These are phyloP conservation scores for Sycophaga agraensis DNA, from an alignment of 1,140 invertebrate genomes.

Conservation along the genomic window DNA sequence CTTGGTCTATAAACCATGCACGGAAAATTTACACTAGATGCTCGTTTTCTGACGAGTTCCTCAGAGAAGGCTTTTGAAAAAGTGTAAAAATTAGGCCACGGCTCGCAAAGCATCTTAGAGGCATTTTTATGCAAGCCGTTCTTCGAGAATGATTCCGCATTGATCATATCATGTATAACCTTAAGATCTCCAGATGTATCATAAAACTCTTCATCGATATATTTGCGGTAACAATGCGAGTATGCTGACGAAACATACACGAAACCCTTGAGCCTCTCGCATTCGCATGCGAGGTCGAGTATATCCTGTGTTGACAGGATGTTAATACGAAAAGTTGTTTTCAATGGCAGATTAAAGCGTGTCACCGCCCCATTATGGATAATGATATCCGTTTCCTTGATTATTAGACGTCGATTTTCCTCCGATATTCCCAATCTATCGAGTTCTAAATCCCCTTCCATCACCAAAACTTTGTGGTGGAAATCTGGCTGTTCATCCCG, in stretches of 20 bases:
- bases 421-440: slow-evolving; percentile 69
- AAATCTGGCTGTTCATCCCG: slow-evolving; percentile 56
- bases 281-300: slow-evolving; percentile 62
- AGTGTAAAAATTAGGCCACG: slow-evolving; percentile 62
- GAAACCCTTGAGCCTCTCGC: slow-evolving; percentile 52
- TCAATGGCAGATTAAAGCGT: slow-evolving; percentile 68
- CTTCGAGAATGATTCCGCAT: slow-evolving; percentile 19
- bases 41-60: slow-evolving; percentile 57
- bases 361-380: slow-evolving; percentile 91
- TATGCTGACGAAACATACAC: slow-evolving; percentile 41
- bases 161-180: slow-evolving; percentile 52
- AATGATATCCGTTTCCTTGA: slow-evolving; percentile 69
- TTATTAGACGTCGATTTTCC: slow-evolving; percentile 62
- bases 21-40: slow-evolving; percentile 57
- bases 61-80: slow-evolving; percentile 65
- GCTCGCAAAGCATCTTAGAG: slow-evolving; percentile 48
- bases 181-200: slow-evolving; percentile 45
- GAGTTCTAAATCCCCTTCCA: slow-evolving; percentile 69
- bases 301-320: slow-evolving; percentile 64
- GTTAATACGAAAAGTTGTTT: slow-evolving; percentile 70
- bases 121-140: slow-evolving; percentile 37
- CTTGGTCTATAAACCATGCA: slow-evolving; percentile 61
- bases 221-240: slow-evolving; percentile 46
- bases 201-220: slow-evolving; percentile 61
- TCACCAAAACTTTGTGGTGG: slow-evolving; percentile 63